Conservation (phyloP, 2,888 invertebrate genomes). For the Phortica magna region DNA sequence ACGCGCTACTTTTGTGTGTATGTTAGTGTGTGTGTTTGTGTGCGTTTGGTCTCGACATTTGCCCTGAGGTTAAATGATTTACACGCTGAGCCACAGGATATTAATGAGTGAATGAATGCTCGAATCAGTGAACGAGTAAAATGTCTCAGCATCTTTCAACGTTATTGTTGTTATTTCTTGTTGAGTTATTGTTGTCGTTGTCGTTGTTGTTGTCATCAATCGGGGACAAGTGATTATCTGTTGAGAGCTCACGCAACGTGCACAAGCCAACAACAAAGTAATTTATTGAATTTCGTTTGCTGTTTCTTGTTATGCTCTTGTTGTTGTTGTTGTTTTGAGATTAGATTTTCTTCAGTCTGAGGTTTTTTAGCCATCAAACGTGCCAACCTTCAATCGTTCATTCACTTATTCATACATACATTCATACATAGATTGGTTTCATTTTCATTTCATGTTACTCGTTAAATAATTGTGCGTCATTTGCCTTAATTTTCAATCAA, state of each 20-base stretch:
- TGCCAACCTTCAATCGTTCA: background rate
- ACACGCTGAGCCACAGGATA: slow-evolving; percentile 24
- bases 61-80: slow-evolving; percentile 24
- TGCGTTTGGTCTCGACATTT: background rate
- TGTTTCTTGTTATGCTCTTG: slow-evolving; percentile 1
- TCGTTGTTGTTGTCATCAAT: slow-evolving; percentile 19
- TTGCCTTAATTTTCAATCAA: slow-evolving; percentile 26
- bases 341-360: slow-evolving; percentile 1
- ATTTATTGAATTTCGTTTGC: slow-evolving; percentile 18
- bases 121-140: background rate
- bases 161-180: too few species aligned
- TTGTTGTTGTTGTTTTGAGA: slow-evolving; percentile 7
- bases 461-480: slow-evolving; percentile 19
- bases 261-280: slow-evolving; percentile 5
- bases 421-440: background rate
- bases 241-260: slow-evolving; percentile 5
- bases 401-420: background rate
- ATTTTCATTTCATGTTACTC: background rate
- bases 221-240: slow-evolving; percentile 31
- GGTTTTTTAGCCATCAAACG: background rate
- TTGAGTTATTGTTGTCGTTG: background rate
- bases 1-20: too few species aligned
- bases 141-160: too few species aligned
- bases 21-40: background rate
- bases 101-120: slow-evolving; percentile 17